These are phyloP conservation scores for Copsychus sechellarum DNA, from an alignment of 2,113 vertebrate genomes.

Conservation along the genomic window DNA sequence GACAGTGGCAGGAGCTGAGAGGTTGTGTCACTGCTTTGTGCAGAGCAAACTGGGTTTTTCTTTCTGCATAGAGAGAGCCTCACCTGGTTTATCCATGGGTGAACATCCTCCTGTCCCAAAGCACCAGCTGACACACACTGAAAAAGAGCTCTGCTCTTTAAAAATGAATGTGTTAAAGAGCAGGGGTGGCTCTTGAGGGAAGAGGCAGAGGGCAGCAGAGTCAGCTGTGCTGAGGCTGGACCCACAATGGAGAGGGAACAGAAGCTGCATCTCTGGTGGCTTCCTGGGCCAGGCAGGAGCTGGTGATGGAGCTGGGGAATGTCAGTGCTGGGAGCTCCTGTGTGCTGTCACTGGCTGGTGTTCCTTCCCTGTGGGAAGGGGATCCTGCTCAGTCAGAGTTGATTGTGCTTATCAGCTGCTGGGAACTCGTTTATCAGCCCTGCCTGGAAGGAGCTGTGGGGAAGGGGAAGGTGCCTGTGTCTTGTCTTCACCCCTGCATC, in stretches of 20 bases:
- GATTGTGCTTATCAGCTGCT: background rate
- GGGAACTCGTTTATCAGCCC: background rate
- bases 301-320: background rate
- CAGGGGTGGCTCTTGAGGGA: background rate
- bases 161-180: accelerated
- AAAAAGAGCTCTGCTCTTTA: background rate
- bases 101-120: background rate
- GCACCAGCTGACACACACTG: background rate
- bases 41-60: background rate
- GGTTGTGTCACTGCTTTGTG: background rate
- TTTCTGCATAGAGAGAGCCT: background rate
- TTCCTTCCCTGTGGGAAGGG: background rate
- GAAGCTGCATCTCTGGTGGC: background rate
- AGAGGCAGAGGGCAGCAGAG: background rate
- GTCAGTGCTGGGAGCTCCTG: background rate
- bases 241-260: accelerated
- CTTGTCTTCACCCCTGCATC: background rate
- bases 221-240: background rate
- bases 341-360: background rate
- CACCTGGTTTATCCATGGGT: too few relatives aligned
- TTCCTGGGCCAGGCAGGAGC: background rate
- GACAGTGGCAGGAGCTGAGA: too few relatives aligned
- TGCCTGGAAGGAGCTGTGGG: background rate
- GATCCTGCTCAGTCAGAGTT: background rate
- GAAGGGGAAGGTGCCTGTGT: background rate